Evolutionary conservation across 2,797 vertebrate genomes (phyloP), one percentile per base, ranked within the genome.

Genomic region (Dicrostonyx torquatus): DNA sequence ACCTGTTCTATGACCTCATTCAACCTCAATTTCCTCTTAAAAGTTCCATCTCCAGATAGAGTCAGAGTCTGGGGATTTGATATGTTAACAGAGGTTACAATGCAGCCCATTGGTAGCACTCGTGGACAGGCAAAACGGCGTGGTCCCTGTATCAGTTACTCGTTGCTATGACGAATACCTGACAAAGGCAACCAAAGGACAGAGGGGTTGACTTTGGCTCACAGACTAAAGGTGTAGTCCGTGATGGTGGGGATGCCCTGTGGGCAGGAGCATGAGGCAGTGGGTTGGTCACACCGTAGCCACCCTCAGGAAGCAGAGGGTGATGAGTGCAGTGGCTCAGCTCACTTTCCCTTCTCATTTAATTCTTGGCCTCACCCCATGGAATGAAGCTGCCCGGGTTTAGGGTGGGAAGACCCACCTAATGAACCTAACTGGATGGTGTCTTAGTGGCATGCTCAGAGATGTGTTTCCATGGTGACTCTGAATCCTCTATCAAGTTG

Each of bases 261-360:
- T 64, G 83, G 43, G 66, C 43, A 31, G 73, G 40, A 45, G 60
- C 11, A 4, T 1, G 20, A 48, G 6, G 18, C 34, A 68, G 34
- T 7, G 4, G n/a, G n/a, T 10, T 1, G 8, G 9, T 40, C 64
- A 3, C 34, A 29, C 22, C 4, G n/a, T 2, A 1, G 22, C 34
- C 64, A 53, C 2, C 17, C 37, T 11, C 85, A 73, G 68, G 50
- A 58, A 22, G 48, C 85, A 45, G 85, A 34, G 53, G 43, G 22
- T 1, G 3, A n/a, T 37, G 34, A 7, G 11, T 24, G 14, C 24
- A 31, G 50, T 4, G 37, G 17, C 50, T 34, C 24, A 43, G 37
- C 50, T 40, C 50, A 43, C 50, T 31, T 40, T 53, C n/a, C 4
- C n/a, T 73, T 58, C 40, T 40, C n/a, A 20, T 43, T 40, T 22